Base-by-base conservation (phyloP, 2,888 invertebrate species). In the Lasioglossum calceatum region DNA sequence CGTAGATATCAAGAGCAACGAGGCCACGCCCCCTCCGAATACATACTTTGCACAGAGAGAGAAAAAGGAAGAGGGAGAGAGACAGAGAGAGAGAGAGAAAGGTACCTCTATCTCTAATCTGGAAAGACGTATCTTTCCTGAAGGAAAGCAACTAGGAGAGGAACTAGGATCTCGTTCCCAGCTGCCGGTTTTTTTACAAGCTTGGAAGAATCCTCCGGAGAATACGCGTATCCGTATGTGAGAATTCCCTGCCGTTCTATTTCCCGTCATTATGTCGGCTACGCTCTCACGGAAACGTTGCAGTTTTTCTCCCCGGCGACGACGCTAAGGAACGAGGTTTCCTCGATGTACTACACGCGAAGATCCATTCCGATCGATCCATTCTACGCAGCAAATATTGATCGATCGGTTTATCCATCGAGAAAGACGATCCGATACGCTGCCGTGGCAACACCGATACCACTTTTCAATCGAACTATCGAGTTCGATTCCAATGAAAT, bases 191-290 rank as follows among this genome's bases (percentile, higher is more conserved):
- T 89, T 87, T 80, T 76, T 44, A 54, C 77, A 27, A 16, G 54
- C 64, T 36, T 71, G 61, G 58, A 78, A 64, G 81, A 80, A 77
- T 83, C 61, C 77, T 84, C 61, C 78, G 64, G 76, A 74, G 83
- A 78, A 73, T 74, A 83, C 86, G 78, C 84, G 47, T 82, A 81
- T 76, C 82, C 71, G 50, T 86, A 88, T 91, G 92, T 93, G 93
- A 92, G 93, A 94, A 93, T 93, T 92, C 91, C 90, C 91, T 90
- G 88, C 82, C 85, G 89, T 91, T 90, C 87, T 83, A 90, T 87
- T 93, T 92, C 92, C 88, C 92, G 77, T 79, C 85, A 86, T 91
- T 90, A 81, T 90, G 79, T 88, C 76, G 27, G 50, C 39, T 36
- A 47, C 23, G 74, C 71, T 85, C 87, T 88, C 87, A 82, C 87